Conservation (phyloP, 2,797 vertebrate genomes). For the Takifugu ocellatus region DNA sequence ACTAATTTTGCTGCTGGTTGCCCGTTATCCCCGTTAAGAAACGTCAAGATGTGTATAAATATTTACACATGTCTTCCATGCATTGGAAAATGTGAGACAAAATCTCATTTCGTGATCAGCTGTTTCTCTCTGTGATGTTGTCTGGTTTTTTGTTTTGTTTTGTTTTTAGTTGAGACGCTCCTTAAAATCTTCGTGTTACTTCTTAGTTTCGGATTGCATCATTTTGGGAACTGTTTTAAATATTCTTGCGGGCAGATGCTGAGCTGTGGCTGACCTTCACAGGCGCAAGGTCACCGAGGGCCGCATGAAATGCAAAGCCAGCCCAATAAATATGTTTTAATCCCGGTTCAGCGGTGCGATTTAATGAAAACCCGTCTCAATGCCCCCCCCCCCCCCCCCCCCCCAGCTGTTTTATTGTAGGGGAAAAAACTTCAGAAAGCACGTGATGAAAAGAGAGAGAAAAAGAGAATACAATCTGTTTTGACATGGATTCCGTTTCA, state of each 20-base stretch:
- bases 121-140: no score
- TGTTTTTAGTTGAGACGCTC: no score
- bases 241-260: background rate
- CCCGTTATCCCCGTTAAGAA: no score
- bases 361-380: conserved; percentile 36
- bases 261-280: conserved; percentile 37
- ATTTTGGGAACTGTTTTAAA: no score
- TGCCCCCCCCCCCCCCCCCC: conserved; percentile 31
- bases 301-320: conserved; percentile 43
- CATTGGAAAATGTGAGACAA: no score
- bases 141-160: no score
- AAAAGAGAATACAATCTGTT: conserved; percentile 30
- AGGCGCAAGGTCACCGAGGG: conserved; percentile 36
- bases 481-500: conserved; percentile 29
- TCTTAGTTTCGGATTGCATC: no score
- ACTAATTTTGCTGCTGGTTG: no score
- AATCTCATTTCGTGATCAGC: no score
- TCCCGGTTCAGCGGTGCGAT: conserved; percentile 31
- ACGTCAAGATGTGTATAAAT: no score
- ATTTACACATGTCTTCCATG: no score
- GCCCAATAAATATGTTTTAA: conserved; percentile 49
- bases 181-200: no score
- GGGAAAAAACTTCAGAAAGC: conserved; percentile 35
- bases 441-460: conserved; percentile 18
- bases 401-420: conserved; percentile 33